These are phyloP conservation scores for Hormaphis cornu DNA, from an alignment of 1,140 invertebrate species.

Conservation along the genomic window DNA sequence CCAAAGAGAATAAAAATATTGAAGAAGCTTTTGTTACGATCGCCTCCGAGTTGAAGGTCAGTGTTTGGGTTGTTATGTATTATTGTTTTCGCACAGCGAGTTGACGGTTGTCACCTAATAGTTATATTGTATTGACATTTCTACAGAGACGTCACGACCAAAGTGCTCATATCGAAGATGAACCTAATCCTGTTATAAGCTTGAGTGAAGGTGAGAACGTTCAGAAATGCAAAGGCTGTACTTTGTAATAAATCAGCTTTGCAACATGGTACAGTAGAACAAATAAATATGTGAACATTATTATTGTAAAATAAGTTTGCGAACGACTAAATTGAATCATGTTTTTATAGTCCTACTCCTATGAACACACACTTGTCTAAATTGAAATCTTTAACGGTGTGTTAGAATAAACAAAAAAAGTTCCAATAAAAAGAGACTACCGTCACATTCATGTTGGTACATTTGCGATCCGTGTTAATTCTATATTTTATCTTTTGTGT, in stretches of 20 bases:
- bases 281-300: not conserved
- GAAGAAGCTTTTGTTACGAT: slow-evolving; percentile 82
- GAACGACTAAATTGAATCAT: not conserved
- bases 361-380: not conserved
- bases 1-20: slow-evolving; percentile 87
- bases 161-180: slow-evolving; percentile 32
- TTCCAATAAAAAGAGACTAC: not conserved
- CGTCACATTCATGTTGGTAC: not conserved
- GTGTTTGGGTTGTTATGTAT: not conserved
- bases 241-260: not conserved
- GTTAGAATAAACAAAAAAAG: not conserved
- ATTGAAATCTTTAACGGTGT: not conserved
- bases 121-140: not conserved
- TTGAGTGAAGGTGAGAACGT: slow-evolving; percentile 11
- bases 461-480: not conserved
- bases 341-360: not conserved
- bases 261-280: not conserved
- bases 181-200: slow-evolving; percentile 22
- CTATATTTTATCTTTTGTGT: not conserved
- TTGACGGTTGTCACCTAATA: not conserved
- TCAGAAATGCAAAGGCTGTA: slow-evolving; percentile 28
- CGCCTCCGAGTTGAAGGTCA: slow-evolving; percentile 76
- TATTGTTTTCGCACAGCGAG: not conserved
- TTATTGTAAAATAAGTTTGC: slow-evolving; percentile 1
- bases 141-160: slow-evolving; percentile 35